These are phyloP conservation scores for Dicrostonyx torquatus DNA, from an alignment of 2,797 vertebrate species.

Conservation along the genomic window DNA sequence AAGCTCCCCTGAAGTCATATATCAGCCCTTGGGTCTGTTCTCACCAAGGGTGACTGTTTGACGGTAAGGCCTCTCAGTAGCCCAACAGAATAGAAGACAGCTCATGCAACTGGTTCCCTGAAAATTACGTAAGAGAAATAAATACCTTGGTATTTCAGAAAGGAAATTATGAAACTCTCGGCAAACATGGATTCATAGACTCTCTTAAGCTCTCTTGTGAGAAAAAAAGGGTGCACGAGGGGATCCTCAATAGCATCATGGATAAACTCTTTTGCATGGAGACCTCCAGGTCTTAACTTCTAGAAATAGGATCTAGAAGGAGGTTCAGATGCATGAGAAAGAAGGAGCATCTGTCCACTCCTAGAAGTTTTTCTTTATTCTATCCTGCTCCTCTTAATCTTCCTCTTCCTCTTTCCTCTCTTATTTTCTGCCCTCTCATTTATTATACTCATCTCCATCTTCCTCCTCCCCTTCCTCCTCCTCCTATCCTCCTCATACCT, in stretches of 20 bases:
- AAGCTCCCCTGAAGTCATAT: constrained; percentile 71
- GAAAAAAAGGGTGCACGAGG: constrained; percentile 67
- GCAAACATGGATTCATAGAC: constrained; percentile 58
- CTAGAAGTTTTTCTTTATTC: not conserved
- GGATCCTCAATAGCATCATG: not conserved
- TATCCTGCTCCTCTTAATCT: not conserved
- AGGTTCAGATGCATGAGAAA: not conserved
- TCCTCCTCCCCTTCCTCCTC: not conserved
- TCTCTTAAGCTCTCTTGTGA: constrained; percentile 63
- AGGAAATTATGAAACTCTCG: constrained; percentile 78
- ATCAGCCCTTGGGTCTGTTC: constrained; percentile 80
- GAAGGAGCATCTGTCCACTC: not conserved
- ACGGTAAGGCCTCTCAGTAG: constrained; percentile 67
- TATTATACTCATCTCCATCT: not conserved
- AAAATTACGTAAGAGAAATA: constrained; percentile 82
- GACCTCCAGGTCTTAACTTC: not conserved
- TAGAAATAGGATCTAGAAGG: not conserved
- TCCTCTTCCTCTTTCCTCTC: not conserved
- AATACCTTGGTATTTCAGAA: constrained; percentile 75
- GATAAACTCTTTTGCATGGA: not conserved
- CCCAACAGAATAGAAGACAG: constrained; percentile 72
- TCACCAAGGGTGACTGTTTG: constrained; percentile 77
- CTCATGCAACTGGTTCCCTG: constrained; percentile 71
- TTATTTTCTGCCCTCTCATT: not conserved
- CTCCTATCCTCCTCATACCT: not conserved